A percentile compares a stretch with the other conserved stretches of the same genome.
Conservation (phyloP, 2,113 vertebrate genomes). For the Rhipidura dahli region DNA sequence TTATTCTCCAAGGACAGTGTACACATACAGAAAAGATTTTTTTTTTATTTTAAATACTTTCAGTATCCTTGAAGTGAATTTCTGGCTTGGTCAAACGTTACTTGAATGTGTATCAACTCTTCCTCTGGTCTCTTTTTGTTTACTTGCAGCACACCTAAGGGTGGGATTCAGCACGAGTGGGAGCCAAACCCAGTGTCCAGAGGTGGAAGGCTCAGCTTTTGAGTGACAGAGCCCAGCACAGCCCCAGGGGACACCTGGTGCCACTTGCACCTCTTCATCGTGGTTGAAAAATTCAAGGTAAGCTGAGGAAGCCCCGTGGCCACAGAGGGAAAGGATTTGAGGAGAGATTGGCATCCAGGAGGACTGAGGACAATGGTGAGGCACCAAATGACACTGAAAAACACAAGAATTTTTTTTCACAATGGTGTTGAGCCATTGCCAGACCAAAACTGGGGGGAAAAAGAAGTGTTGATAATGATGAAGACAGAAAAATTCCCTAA, state of each 20-base stretch:
- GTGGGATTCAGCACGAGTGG: neutral
- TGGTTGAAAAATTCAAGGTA: neutral
- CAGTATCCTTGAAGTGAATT: neutral
- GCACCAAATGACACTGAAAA: neutral
- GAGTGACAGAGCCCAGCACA: neutral
- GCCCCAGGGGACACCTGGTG: neutral
- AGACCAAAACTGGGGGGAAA: neutral
- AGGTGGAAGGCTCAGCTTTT: neutral
- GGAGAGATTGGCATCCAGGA: neutral
- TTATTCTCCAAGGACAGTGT: neutral
- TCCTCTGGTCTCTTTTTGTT: neutral
- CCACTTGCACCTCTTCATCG: accelerated
- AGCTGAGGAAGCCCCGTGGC: neutral
- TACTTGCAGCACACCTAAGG: neutral
- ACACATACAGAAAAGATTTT: neutral
- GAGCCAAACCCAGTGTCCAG: neutral
- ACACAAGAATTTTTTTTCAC: neutral
- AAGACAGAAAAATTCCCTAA: constrained; percentile 2
- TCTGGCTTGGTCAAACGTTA: neutral
- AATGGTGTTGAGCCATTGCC: neutral
- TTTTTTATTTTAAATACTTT: neutral
- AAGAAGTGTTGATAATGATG: neutral
- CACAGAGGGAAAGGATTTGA: neutral
- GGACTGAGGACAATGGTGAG: neutral
- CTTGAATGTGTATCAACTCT: neutral